Conservation (phyloP, 2,888 invertebrate genomes). For the Drosophila leonis region DNA sequence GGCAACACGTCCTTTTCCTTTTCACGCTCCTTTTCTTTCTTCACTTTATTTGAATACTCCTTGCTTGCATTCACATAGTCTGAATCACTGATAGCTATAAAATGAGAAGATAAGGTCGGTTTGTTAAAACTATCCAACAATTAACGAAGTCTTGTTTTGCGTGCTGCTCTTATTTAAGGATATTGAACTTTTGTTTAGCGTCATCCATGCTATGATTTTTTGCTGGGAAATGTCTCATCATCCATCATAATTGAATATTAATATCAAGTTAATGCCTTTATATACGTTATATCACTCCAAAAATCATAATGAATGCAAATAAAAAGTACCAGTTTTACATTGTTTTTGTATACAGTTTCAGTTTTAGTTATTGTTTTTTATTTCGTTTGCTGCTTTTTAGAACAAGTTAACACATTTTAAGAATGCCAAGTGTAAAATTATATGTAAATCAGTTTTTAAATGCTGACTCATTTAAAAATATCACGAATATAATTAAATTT, state of each 20-base stretch:
- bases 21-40: slow-evolving; percentile 77
- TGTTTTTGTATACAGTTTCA: slow-evolving; percentile 28
- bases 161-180: not conserved
- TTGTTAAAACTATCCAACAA: slow-evolving; percentile 7
- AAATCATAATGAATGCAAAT: slow-evolving; percentile 56
- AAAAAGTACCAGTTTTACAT: slow-evolving; percentile 59
- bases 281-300: slow-evolving; percentile 66
- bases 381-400: slow-evolving; percentile 47
- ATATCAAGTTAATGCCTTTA: slow-evolving; percentile 28
- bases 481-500: slow-evolving; percentile 20
- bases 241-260: slow-evolving; percentile 9
- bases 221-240: slow-evolving; percentile 6
- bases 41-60: slow-evolving; percentile 68
- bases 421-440: slow-evolving; percentile 52
- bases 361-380: slow-evolving; percentile 32
- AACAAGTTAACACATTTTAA: slow-evolving; percentile 70
- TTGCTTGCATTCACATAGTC: slow-evolving; percentile 72
- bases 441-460: slow-evolving; percentile 43
- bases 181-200: not conserved
- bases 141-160: not conserved
- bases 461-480: slow-evolving; percentile 39
- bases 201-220: not conserved
- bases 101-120: slow-evolving; percentile 4
- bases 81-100: slow-evolving; percentile 83
- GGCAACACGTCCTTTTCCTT: slow-evolving; percentile 59